Conservation (phyloP, 2,888 invertebrate species). For the Acronicta alni region DNA sequence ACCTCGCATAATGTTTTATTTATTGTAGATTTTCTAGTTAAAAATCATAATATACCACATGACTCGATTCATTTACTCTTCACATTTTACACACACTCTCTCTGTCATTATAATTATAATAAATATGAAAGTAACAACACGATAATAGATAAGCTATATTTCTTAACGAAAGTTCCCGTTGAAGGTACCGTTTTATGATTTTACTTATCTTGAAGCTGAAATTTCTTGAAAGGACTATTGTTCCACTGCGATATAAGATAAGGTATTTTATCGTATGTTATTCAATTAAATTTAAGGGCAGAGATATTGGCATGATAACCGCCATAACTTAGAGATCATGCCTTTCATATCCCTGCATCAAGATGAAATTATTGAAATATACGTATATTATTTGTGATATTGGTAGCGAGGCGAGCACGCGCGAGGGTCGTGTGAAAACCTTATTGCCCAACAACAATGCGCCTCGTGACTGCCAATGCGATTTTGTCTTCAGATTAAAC, state of each 20-base stretch:
- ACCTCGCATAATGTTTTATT: conserved; percentile 16
- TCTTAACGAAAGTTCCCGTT: background rate
- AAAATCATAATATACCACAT: background rate
- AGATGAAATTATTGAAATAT: conserved; percentile 77
- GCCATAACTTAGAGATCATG: conserved; percentile 53
- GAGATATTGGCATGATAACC: conserved; percentile 48
- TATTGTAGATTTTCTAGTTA: conserved; percentile 13
- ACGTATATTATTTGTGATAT: conserved; percentile 69
- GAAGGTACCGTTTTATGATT: background rate
- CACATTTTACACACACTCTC: too few relatives aligned
- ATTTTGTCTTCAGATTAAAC: conserved; percentile 83
- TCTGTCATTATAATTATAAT: too few relatives aligned
- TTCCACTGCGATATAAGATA: conserved; percentile 8
- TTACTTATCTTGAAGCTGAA: background rate
- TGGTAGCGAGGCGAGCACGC: conserved; percentile 71
- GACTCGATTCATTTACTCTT: too few relatives aligned
- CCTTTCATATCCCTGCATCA: conserved; percentile 61
- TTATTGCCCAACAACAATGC: conserved; percentile 80
- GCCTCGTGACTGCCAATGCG: conserved; percentile 82
- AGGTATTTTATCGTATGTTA: conserved; percentile 30
- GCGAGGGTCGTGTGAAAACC: conserved; percentile 80
- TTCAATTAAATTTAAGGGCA: conserved; percentile 46
- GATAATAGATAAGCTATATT: too few relatives aligned
- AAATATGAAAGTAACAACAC: too few relatives aligned
- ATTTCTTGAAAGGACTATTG: conserved; percentile 5